phyloP scores from a whole-genome alignment of 2,113 vertebrate species.

The Tachycineta bicolor region DNA sequence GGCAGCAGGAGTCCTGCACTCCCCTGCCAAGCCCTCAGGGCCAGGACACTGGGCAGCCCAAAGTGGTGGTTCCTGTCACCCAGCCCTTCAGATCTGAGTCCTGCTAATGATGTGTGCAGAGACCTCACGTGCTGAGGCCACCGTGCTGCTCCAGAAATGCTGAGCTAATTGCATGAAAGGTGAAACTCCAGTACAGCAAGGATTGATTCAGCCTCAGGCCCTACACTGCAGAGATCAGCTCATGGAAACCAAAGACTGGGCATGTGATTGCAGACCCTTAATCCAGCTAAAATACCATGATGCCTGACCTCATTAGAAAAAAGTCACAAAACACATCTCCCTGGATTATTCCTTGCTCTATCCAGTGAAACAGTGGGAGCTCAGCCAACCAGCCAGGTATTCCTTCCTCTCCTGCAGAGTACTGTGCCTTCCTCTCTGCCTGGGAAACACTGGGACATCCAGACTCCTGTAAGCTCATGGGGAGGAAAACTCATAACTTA shows the following conservation, averaged over 20 bases:
- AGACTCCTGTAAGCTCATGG: neutral
- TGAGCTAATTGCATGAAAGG: constrained; percentile 8
- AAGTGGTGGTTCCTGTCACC: neutral
- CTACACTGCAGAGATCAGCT: neutral
- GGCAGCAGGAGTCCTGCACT: neutral
- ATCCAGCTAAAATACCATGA: neutral
- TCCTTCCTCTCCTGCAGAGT: neutral
- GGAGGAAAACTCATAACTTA: neutral
- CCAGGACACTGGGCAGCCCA: neutral
- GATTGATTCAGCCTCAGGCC: constrained; percentile 9
- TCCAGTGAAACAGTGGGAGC: neutral
- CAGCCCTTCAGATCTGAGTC: neutral
- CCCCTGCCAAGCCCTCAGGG: neutral
- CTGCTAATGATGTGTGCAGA: neutral
- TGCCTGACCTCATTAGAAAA: neutral
- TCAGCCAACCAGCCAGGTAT: neutral
- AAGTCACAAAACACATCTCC: neutral
- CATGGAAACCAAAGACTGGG: neutral
- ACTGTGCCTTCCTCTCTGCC: neutral
- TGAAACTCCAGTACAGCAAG: neutral
- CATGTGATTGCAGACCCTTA: neutral
- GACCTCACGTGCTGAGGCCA: neutral
- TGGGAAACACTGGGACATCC: neutral
- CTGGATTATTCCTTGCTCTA: neutral
- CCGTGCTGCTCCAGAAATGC: neutral